Percentiles rank a stretch among this genome's conserved stretches.
phyloP scores from a whole-genome alignment of 2,888 invertebrate species.

The Scaptomyza tumidula region DNA sequence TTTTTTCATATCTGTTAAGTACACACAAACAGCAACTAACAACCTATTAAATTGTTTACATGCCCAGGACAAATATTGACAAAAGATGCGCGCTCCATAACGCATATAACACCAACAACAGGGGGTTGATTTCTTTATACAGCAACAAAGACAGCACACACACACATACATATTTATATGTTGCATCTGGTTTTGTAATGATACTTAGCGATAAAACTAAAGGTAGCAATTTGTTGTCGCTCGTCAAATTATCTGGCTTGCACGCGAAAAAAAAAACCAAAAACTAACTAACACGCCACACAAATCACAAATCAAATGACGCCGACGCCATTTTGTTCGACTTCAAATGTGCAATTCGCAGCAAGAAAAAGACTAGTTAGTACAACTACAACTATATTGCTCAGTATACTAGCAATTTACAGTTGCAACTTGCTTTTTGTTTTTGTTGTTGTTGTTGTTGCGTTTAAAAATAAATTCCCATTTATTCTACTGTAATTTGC shows the following conservation, averaged over 20 bases:
- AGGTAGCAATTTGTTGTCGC: conserved; percentile 70
- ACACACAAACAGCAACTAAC: conserved; percentile 72
- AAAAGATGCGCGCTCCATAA: conserved; percentile 65
- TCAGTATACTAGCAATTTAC: conserved; percentile 37
- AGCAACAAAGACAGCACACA: not conserved
- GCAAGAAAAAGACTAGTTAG: conserved; percentile 12
- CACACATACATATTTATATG: not conserved
- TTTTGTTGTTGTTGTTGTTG: conserved; percentile 31
- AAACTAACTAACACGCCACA: conserved; percentile 42
- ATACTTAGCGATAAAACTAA: conserved; percentile 40
- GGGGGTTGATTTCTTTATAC: conserved; percentile 29
- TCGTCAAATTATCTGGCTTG: conserved; percentile 74
- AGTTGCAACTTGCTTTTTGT: conserved; percentile 36
- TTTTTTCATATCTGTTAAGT: conserved; percentile 55
- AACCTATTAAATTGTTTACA: conserved; percentile 81
- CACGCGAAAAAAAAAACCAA: conserved; percentile 50
- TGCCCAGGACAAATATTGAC: conserved; percentile 76
- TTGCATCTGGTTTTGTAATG: not conserved
- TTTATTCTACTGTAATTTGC: conserved; percentile 69
- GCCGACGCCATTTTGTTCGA: conserved; percentile 73
- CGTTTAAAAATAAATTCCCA: conserved; percentile 64
- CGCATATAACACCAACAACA: conserved; percentile 8
- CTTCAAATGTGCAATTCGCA: conserved; percentile 68
- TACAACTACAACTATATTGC: not conserved
- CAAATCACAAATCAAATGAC: conserved; percentile 55